Evolutionary conservation across 2,113 vertebrate genomes (phyloP), one percentile per base, ranked within the genome.

Genomic region (Cyphomyrus plagiostoma): DNA sequence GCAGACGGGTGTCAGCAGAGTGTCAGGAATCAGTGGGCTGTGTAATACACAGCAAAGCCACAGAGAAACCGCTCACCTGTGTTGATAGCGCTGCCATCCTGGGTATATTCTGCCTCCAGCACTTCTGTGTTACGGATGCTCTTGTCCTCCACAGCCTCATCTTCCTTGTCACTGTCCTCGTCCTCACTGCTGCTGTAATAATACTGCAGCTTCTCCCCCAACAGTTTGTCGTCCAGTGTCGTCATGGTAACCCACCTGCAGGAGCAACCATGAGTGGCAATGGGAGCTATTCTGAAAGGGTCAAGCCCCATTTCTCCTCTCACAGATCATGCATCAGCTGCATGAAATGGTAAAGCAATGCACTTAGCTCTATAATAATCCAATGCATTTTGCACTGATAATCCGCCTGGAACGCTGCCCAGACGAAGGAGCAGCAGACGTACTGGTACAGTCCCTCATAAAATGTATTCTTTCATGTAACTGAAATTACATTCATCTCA

Each of bases 111-210:
- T 0, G 96, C 93, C 9, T 95, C 93, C 1, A 88, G 3, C 0
- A 93, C 92, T 0, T 92, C 92, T 0, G 92, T 92, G 19, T 95
- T 94, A 35, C 95, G 92, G 19, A 97, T 92, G 89, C 90, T 94
- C 90, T 96, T 96, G 35, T 93, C 93, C 45, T 92, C 94, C 49
- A 95, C 95, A 10, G 96, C 96, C 3, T 94, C 94, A 17, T 98
- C 97, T 70, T 99, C 98, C 0, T 94, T 96, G 88, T 99, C 98
- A 0, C 98, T 99, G 91, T 98, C 98, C 91, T 99, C 98, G 52
- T 98, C 98, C 89, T 99, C 98, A 3, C 98, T 99, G 92, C 98
- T 99, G 95, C 98, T 99, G 92, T 98, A 99, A 91, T 98, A 99
- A 90, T 99, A 99, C 94, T 99, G 98, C 91, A 98, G 96, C 95